These are phyloP conservation scores for Nestor notabilis DNA, from an alignment of 2,113 vertebrate genomes.

Conservation along the genomic window DNA sequence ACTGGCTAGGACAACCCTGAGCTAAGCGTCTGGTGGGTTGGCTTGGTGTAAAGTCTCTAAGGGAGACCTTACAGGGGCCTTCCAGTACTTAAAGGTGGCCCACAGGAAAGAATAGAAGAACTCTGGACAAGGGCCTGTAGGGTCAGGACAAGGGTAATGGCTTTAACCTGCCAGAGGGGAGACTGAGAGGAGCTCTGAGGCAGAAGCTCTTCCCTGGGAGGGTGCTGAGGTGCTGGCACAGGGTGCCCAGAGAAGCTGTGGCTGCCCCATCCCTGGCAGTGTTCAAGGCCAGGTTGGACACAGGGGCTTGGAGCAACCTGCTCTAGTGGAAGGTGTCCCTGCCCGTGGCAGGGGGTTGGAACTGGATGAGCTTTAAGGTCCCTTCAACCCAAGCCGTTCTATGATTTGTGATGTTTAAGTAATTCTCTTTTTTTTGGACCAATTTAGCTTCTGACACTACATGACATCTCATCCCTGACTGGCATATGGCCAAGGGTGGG, in stretches of 20 bases:
- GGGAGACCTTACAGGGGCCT: background rate
- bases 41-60: background rate
- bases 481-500: background rate
- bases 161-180: background rate
- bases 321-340: fast-evolving
- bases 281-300: fast-evolving
- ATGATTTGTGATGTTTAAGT: background rate
- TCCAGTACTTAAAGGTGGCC: background rate
- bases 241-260: background rate
- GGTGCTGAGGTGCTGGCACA: fast-evolving
- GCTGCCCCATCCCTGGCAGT: background rate
- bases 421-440: background rate
- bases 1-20: background rate
- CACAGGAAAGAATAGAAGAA: background rate
- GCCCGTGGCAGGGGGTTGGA: fast-evolving
- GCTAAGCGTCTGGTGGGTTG: background rate
- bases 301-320: background rate
- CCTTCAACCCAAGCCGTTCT: background rate
- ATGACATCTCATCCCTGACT: background rate
- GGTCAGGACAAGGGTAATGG: fast-evolving
- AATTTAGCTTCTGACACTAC: background rate
- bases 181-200: fast-evolving
- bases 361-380: background rate
- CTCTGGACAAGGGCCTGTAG: fast-evolving
- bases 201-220: fast-evolving